Evolutionary conservation across 64 coral and sea anemone genomes (phyloP), one percentile per base, ranked within the genome.

Genomic region (Actinia tenebrosa): DNA sequence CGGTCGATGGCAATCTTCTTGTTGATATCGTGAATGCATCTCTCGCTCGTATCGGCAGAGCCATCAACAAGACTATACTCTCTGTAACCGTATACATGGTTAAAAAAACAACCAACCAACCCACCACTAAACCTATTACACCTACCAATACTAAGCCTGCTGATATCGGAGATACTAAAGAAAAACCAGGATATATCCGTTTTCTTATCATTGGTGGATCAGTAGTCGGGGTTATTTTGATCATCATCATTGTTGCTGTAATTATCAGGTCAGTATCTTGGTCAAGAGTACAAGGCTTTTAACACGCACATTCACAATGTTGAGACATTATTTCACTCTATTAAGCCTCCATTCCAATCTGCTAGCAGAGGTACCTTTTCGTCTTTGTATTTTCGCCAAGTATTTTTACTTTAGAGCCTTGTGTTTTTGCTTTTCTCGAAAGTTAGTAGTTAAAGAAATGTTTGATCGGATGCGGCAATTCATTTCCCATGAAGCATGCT

Each of bases 201-300:
- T 64, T n/a, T 22, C 62, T 66, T 66, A 66, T 66, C 63, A 66
- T 66, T 66, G 63, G 63, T n/a, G 63, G 63, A 66, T 66, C 63
- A n/a, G 63, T 66, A 66, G 63, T 7, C 19, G 63, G 63, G 22
- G 63, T 66, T 20, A 20, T 66, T 23, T 3, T 66, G 19, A 66
- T 66, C 19, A 66, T 23, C 63, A 66, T 66, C 63, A 66, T 66
- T 23, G 63, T n/a, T 66, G 19, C 19, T 20, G 19, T n/a, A n/a
- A n/a, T 66, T 6, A 23, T n/a, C 19, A 66, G 18, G 63, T 66
- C 5, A 66, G 63, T 66, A 37, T 0, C 30, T 7, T 23, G 9
- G 19, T 10, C 63, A 64, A 19, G 4, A 64, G 3, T 0, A 64
- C 62, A 60, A 60, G 7, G 13, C 30, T 37, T 37, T 37, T 16